Percentiles rank a stretch among this genome's conserved stretches.
Conservation (phyloP, 2,113 vertebrate species). For the Cheirogaleus medius region DNA sequence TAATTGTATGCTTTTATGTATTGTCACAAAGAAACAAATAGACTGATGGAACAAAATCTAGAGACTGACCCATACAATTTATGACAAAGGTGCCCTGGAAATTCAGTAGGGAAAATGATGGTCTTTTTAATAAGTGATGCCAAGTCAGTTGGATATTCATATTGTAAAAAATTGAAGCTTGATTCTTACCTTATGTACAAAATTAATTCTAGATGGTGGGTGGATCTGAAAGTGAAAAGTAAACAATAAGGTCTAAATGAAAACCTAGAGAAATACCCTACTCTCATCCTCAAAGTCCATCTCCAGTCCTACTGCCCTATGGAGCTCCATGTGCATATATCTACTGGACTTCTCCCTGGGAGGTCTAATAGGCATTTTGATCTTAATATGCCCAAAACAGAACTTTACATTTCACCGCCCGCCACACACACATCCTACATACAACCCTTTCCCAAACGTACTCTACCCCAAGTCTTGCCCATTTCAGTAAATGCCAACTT, state of each 20-base stretch:
- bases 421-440: not conserved
- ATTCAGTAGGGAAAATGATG: not conserved
- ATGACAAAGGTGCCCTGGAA: not conserved
- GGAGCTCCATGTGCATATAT: not conserved
- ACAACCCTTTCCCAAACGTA: not conserved
- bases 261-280: not conserved
- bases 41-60: not conserved
- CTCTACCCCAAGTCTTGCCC: not conserved
- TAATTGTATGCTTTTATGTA: not conserved
- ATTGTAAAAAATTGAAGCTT: not conserved
- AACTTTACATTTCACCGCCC: not conserved
- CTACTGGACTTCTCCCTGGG: not conserved
- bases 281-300: not conserved
- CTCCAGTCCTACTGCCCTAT: not conserved
- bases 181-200: not conserved
- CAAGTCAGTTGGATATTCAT: not conserved
- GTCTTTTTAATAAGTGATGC: not conserved
- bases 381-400: not conserved
- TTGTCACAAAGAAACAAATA: not conserved
- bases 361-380: not conserved
- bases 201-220: not conserved
- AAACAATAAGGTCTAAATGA: not conserved
- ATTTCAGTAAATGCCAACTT: not conserved
- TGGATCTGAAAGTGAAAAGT: not conserved
- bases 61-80: not conserved